Percentiles rank a stretch among this genome's conserved stretches.
phyloP scores from a whole-genome alignment of 2,888 invertebrate genomes.

The Imbricaverruca yamaguchii region DNA sequence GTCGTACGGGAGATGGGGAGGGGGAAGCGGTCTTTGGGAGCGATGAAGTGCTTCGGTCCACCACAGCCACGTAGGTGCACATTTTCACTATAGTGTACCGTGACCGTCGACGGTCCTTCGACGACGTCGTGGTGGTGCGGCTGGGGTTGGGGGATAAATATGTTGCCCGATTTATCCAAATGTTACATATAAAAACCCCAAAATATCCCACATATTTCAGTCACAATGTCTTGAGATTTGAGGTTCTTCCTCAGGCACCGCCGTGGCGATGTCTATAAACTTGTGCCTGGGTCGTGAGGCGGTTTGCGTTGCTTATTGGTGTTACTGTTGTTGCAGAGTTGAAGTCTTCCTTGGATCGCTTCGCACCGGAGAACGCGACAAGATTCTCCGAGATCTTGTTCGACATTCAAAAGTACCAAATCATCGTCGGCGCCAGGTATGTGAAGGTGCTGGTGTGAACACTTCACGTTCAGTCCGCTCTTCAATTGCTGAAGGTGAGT shows the following conservation, averaged over 20 bases:
- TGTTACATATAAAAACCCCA: not conserved
- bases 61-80: too few species aligned
- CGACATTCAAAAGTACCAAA: conserved; percentile 76
- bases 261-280: not conserved
- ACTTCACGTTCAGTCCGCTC: conserved; percentile 24
- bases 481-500: not conserved
- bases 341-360: conserved; percentile 55
- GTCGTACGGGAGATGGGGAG: too few species aligned
- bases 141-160: not conserved
- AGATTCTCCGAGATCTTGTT: conserved; percentile 76
- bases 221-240: not conserved
- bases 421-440: conserved; percentile 75
- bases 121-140: too few species aligned
- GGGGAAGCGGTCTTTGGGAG: too few species aligned
- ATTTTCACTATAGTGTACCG: too few species aligned
- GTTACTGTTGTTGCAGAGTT: conserved; percentile 49
- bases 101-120: too few species aligned
- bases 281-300: not conserved
- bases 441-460: conserved; percentile 35
- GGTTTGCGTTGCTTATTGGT: not conserved
- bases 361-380: conserved; percentile 62
- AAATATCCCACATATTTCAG: not conserved
- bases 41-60: too few species aligned
- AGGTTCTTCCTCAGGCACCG: not conserved
- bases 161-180: not conserved